Percentiles rank a stretch among this genome's conserved stretches.
These are phyloP conservation scores for Syndactyla subalaris DNA, from an alignment of 2,797 vertebrate species.

Conservation along the genomic window DNA sequence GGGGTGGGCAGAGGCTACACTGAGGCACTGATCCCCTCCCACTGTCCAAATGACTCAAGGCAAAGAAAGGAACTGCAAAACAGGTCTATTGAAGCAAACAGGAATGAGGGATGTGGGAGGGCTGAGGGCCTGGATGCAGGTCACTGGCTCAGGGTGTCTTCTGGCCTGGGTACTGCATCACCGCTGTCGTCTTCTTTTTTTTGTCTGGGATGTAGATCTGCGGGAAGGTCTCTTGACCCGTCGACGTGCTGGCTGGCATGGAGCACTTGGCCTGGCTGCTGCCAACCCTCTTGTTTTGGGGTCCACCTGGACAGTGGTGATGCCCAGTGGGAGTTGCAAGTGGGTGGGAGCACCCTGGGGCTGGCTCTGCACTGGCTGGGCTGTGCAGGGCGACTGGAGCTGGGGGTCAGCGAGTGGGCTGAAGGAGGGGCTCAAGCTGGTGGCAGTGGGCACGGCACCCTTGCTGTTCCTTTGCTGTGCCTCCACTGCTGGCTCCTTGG, in stretches of 20 bases:
- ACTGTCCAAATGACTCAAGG: no score
- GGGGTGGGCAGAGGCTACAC: not conserved
- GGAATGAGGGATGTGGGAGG: not conserved
- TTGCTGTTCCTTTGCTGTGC: not conserved
- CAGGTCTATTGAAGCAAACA: not conserved
- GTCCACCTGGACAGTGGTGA: rapidly evolving
- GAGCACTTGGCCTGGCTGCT: not conserved
- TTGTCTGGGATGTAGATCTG: not conserved
- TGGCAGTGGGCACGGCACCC: not conserved
- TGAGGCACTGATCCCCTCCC: not conserved
- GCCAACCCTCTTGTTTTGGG: not conserved
- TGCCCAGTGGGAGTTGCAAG: rapidly evolving
- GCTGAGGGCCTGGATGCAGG: not conserved
- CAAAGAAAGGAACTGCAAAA: not conserved
- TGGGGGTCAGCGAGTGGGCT: rapidly evolving
- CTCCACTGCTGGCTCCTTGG: not conserved
- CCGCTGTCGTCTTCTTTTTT: not conserved
- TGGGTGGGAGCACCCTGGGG: no score
- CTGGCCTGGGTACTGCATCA: not conserved
- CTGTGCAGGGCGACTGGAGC: rapidly evolving
- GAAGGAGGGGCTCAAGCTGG: no score
- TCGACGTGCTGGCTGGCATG: not conserved
- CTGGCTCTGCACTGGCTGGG: not conserved
- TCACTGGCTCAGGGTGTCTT: rapidly evolving
- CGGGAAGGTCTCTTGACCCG: not conserved